Base-by-base conservation (phyloP, 2,113 vertebrate species). In the Coptodon rendalli region DNA sequence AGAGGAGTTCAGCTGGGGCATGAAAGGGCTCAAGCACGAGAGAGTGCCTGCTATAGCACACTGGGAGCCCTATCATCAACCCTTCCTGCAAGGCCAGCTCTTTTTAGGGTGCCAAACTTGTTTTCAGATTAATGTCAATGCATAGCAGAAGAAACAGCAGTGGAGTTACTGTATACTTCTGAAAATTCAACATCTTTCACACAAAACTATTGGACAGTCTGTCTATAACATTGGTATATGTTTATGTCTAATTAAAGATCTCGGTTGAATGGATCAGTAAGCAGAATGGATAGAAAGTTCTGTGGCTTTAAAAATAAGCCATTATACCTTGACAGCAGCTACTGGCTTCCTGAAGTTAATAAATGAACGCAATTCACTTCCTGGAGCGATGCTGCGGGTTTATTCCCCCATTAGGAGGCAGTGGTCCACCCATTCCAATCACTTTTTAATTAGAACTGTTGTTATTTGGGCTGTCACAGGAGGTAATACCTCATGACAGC, bases 401-500 rank as follows among this genome's bases (percentile, higher is more conserved):
- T 94, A 93, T 95, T 94, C 92, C 90, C 88, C 93, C 91, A 95
- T 95, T 92, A 95, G 91, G 91, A 92, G 89, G 85, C 86, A 56
- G 80, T 86, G 91, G 89, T 91, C 89, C 86, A 90, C 91, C 92
- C 88, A 80, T 92, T 94, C 92, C 95, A 91, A 91, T 93, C 93
- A 92, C 90, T 89, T 92, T 92, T 93, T 96, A 95, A 96, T 96
- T 95, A 96, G 90, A 94, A 90, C 86, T 80, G 86, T 91, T 94
- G 95, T 95, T 95, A 94, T 94, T 90, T 94, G 81, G 83, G 90
- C 90, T 95, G 95, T 94, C 96, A 93, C 81, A 14, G 88, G 89
- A 88, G 86, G 90, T 92, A 86, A 91, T 93, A 91, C 90, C 89
- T 93, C 91, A 82, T 88, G 91, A 94, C 93, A 92, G 94, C 87